phyloP scores from a whole-genome alignment of 1,140 invertebrate genomes.

The Drosophila serrata region DNA sequence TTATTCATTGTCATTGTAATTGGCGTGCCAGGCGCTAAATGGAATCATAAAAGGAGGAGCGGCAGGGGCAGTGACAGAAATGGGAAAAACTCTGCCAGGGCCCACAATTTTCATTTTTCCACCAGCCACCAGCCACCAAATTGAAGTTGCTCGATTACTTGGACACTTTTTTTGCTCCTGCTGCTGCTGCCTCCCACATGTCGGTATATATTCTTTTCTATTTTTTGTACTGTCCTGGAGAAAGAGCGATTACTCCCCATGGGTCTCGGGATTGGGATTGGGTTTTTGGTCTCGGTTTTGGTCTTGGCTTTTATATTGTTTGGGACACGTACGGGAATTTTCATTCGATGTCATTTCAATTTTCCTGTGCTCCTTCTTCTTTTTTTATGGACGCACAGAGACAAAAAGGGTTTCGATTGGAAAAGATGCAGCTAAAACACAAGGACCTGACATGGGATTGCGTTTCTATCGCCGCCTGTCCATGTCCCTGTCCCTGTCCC shows the following conservation, averaged over 20 bases:
- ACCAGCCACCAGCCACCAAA: conserved; percentile 26
- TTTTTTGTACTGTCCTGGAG: conserved; percentile 22
- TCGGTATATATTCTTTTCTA: conserved; percentile 4
- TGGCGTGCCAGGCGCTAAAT: conserved; percentile 78
- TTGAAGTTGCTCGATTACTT: conserved; percentile 69
- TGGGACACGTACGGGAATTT: conserved; percentile 78
- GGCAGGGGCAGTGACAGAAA: background rate
- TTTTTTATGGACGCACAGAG: conserved; percentile 77
- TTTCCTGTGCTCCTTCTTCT: conserved; percentile 64
- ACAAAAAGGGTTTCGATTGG: conserved; percentile 77
- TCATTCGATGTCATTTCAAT: conserved; percentile 83
- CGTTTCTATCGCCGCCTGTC: conserved; percentile 29
- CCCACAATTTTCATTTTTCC: conserved; percentile 51
- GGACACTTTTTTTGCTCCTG: conserved; percentile 49
- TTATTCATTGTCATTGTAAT: conserved; percentile 84
- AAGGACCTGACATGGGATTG: conserved; percentile 54
- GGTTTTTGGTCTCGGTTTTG: conserved; percentile 41
- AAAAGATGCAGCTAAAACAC: conserved; percentile 64
- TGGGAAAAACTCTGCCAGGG: conserved; percentile 17
- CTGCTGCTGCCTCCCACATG: conserved; percentile 25
- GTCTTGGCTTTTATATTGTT: conserved; percentile 69
- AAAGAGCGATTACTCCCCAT: conserved; percentile 64
- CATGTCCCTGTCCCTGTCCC: conserved; percentile 24
- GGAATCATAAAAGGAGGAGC: conserved; percentile 47
- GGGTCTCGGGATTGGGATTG: conserved; percentile 51